Evolutionary conservation across 2,113 vertebrate genomes (phyloP), one percentile per base, ranked within the genome.

Genomic region (Oreotragus oreotragus): DNA sequence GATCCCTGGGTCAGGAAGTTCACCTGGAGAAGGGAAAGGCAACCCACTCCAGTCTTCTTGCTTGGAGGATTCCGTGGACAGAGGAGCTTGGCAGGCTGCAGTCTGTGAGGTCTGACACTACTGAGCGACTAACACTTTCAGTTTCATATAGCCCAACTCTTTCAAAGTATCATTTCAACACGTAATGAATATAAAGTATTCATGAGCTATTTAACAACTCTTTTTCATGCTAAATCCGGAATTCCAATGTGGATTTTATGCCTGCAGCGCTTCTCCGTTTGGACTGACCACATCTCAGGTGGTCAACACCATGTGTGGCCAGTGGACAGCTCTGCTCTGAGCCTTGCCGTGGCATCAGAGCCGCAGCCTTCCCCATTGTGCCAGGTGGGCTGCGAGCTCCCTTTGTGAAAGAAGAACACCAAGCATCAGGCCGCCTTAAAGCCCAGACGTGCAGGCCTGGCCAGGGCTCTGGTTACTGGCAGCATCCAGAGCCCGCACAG

Each of bases 341-440:
- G 84, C 28, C 53, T n/a, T 33, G 2, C 53, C 28, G 0, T 1
- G 2, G 28, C 47, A 62, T 57, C 33, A 30, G 66, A 85, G 43
- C 43, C 0, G 0, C 17, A 19, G 87, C 55, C 62, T 27, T 60
- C 55, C 30, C 3, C 2, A 0, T 45, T 2, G 23, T 19, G 23
- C 33, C 15, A 11, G 77, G 21, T 28, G 17, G 90, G 60, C 62
- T 58, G 81, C 17, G 0, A 3, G 80, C 39, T 87, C 62, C 51
- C 80, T 57, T 60, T 21, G 45, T 33, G 25, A 16, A n/a, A 19
- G 6, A 36, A 47, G 6, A 39, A 36, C 28, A 5, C 53, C 2
- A 28, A 81, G 76, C 5, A 7, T 70, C 19, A 19, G 14, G 30
- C 14, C 0, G 3, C 30, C 43, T 60, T 57, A 53, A 8, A 53